These are phyloP conservation scores for Triplophysa dalaica DNA, from an alignment of 2,113 vertebrate genomes.

Conservation along the genomic window DNA sequence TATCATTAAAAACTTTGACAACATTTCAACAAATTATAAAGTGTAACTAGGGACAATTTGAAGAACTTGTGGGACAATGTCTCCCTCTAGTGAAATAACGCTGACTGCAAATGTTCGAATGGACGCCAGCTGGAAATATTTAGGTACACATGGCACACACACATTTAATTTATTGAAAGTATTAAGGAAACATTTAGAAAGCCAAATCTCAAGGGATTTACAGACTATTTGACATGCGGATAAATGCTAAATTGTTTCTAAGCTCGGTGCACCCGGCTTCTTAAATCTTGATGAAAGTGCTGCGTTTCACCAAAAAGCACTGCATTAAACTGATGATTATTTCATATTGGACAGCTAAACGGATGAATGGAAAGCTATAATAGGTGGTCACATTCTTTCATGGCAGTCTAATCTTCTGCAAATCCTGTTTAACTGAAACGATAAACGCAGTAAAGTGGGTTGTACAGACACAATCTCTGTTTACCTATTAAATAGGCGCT, in stretches of 20 bases:
- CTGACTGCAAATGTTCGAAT: neutral
- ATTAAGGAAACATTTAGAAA: neutral
- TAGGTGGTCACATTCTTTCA: slow-evolving; percentile 20
- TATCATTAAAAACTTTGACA: neutral
- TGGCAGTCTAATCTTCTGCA: slow-evolving; percentile 4
- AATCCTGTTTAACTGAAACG: slow-evolving; percentile 6
- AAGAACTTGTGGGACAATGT: neutral
- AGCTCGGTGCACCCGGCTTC: neutral
- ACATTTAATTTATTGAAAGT: neutral
- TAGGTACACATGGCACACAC: neutral
- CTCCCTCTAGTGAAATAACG: slow-evolving; percentile 28
- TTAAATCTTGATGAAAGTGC: slow-evolving; percentile 14
- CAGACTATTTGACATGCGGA: neutral
- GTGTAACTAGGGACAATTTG: neutral
- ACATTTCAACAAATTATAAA: neutral
- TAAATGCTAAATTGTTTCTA: slow-evolving; percentile 9
- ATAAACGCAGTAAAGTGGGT: slow-evolving; percentile 13
- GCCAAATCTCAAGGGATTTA: neutral
- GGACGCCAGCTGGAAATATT: neutral
- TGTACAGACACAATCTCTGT: slow-evolving; percentile 34
- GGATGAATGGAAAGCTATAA: slow-evolving; percentile 14
- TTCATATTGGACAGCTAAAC: slow-evolving; percentile 6
- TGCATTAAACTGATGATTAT: slow-evolving; percentile 1
- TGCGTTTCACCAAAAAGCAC: slow-evolving; percentile 1
- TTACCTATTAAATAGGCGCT: slow-evolving; percentile 40